phyloP scores from a whole-genome alignment of 1,140 invertebrate species.

The Diuraphis noxia region DNA sequence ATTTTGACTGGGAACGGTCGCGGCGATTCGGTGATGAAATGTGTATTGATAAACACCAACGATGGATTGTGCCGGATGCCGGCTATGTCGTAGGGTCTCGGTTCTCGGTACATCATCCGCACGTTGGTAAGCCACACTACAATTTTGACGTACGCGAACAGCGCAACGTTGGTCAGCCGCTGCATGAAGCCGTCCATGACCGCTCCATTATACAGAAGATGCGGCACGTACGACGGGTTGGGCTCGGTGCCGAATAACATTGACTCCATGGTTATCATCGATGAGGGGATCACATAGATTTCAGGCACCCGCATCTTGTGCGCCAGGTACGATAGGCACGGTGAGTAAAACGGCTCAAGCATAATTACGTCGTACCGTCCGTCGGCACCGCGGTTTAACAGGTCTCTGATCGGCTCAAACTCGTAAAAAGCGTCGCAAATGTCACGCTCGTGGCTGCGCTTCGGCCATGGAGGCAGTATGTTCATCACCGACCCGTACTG shows the following conservation, averaged over 20 bases:
- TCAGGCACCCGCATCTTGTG: slow-evolving; percentile 60
- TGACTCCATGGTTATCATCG: slow-evolving; percentile 37
- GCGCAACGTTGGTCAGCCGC: slow-evolving; percentile 18
- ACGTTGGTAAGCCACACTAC: not conserved
- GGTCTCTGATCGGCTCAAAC: not conserved
- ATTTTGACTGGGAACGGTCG: slow-evolving; percentile 62
- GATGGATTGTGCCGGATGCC: slow-evolving; percentile 61
- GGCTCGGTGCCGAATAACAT: not conserved
- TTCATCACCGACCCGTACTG: not conserved
- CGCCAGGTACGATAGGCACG: slow-evolving; percentile 58
- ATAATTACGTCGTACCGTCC: slow-evolving; percentile 56
- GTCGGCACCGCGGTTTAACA: not conserved
- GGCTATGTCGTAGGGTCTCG: not conserved
- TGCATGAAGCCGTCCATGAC: slow-evolving; percentile 52
- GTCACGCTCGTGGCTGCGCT: slow-evolving; percentile 25
- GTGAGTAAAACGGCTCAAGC: slow-evolving; percentile 55
- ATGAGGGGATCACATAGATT: slow-evolving; percentile 60
- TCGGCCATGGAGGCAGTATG: not conserved
- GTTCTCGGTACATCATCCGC: slow-evolving; percentile 49
- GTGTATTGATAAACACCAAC: slow-evolving; percentile 65
- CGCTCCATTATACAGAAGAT: slow-evolving; percentile 35
- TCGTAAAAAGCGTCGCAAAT: slow-evolving; percentile 32
- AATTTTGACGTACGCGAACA: not conserved
- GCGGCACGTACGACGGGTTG: slow-evolving; percentile 54
- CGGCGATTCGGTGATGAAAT: slow-evolving; percentile 63